phyloP scores from a whole-genome alignment of 1,140 invertebrate species.

The Thaumetopoea pityocampa region DNA sequence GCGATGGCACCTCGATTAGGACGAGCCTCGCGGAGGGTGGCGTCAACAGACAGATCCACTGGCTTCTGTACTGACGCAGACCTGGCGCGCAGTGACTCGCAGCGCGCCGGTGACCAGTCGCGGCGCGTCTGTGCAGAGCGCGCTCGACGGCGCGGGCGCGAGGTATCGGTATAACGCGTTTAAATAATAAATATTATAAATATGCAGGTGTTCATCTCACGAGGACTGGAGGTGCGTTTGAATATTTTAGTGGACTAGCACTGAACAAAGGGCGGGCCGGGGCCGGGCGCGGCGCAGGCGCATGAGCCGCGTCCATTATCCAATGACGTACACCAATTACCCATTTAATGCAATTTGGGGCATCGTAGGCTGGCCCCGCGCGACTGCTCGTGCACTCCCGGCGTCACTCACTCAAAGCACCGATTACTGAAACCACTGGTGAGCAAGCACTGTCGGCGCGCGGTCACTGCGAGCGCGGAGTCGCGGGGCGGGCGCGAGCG shows the following conservation, averaged over 20 bases:
- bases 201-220: slow-evolving; percentile 51
- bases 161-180: too few relatives aligned
- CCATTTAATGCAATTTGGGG: slow-evolving; percentile 72
- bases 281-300: slow-evolving; percentile 49
- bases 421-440: slow-evolving; percentile 58
- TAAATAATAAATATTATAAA: slow-evolving; percentile 24
- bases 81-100: too few relatives aligned
- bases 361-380: slow-evolving; percentile 57
- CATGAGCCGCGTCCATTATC: slow-evolving; percentile 68
- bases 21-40: too few relatives aligned
- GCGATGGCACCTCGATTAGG: too few relatives aligned
- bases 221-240: slow-evolving; percentile 50
- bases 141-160: too few relatives aligned
- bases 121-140: too few relatives aligned
- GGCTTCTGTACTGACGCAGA: too few relatives aligned
- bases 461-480: slow-evolving; percentile 36
- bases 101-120: too few relatives aligned
- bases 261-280: slow-evolving; percentile 58
- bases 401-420: slow-evolving; percentile 69
- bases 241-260: slow-evolving; percentile 54
- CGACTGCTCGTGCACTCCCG: slow-evolving; percentile 57
- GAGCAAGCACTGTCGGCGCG: slow-evolving; percentile 46
- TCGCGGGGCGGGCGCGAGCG: too few relatives aligned
- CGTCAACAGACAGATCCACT: too few relatives aligned
- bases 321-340: slow-evolving; percentile 74